These are phyloP conservation scores for Corydoras maculifer DNA, from an alignment of 2,113 vertebrate species.

Conservation along the genomic window DNA sequence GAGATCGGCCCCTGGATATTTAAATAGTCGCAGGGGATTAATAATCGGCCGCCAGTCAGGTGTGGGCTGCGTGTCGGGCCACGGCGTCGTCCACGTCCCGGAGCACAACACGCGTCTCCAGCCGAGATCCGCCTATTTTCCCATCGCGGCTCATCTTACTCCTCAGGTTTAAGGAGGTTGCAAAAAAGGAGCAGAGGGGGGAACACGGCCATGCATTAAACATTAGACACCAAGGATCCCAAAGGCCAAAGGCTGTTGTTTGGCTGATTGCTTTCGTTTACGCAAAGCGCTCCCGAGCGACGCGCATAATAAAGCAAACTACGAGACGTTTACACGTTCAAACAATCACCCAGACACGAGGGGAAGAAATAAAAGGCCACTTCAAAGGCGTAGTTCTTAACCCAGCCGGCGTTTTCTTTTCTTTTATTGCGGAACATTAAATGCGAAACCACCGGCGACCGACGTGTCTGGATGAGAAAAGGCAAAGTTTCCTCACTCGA, in stretches of 20 bases:
- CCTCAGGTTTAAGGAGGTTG: slow-evolving; percentile 33
- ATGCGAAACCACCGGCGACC: slow-evolving; percentile 9
- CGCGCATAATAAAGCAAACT: background rate
- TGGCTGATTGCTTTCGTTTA: background rate
- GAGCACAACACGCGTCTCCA: slow-evolving; percentile 17
- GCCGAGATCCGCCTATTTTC: slow-evolving; percentile 38
- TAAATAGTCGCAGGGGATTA: slow-evolving; percentile 41
- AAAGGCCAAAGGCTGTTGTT: slow-evolving; percentile 4
- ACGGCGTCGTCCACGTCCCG: slow-evolving; percentile 22
- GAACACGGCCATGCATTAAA: slow-evolving; percentile 5
- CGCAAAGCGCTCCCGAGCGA: background rate
- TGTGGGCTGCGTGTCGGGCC: slow-evolving; percentile 21
- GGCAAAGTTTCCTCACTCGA: background rate
- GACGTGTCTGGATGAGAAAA: background rate
- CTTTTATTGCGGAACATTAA: slow-evolving; percentile 35
- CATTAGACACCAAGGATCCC: background rate
- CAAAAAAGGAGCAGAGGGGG: slow-evolving; percentile 10
- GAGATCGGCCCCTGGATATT: slow-evolving; percentile 46
- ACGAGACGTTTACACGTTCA: background rate
- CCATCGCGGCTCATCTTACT: slow-evolving; percentile 46
- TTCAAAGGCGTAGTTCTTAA: slow-evolving; percentile 60
- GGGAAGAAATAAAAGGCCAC: slow-evolving; percentile 52
- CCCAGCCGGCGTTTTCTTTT: slow-evolving; percentile 44
- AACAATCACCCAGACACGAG: background rate
- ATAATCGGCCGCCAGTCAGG: slow-evolving; percentile 36